Evolutionary conservation across 2,888 invertebrate genomes (phyloP).

Genomic region (Invenusta paracnida): DNA sequence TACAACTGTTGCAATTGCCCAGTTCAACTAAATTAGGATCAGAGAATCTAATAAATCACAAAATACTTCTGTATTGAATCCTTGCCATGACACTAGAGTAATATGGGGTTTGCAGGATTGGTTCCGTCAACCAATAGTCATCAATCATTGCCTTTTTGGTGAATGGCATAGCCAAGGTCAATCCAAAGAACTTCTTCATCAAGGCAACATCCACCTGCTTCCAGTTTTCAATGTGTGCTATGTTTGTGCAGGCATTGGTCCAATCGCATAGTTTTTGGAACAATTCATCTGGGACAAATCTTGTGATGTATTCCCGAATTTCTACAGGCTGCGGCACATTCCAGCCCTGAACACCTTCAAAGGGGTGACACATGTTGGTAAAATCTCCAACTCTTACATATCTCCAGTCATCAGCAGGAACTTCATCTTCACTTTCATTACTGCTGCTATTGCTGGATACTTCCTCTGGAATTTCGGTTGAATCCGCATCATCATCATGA

Average conservation of each 20-base stretch:
- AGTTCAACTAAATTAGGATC: constrained; percentile 3
- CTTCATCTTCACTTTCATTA: too few species aligned
- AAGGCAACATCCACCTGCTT: not conserved
- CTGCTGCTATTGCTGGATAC: too few species aligned
- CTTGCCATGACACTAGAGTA: not conserved
- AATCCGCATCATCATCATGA: too few species aligned
- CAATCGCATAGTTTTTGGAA: constrained; percentile 8
- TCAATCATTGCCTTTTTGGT: not conserved
- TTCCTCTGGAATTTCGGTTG: too few species aligned
- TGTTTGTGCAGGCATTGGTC: not conserved
- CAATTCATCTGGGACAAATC: not conserved
- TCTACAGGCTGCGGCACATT: not conserved
- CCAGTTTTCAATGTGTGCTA: not conserved
- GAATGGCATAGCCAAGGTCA: not conserved
- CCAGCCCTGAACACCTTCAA: not conserved
- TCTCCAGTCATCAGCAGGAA: not conserved
- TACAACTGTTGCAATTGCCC: not conserved
- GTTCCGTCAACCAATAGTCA: not conserved
- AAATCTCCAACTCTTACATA: not conserved
- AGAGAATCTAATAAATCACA: not conserved
- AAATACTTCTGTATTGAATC: not conserved
- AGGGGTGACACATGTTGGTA: not conserved
- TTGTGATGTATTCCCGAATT: not conserved
- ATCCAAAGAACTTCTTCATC: constrained; percentile 24
- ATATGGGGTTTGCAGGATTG: not conserved